These are phyloP conservation scores for Neotoxoptera formosana DNA, from an alignment of 1,140 invertebrate genomes.

Conservation along the genomic window DNA sequence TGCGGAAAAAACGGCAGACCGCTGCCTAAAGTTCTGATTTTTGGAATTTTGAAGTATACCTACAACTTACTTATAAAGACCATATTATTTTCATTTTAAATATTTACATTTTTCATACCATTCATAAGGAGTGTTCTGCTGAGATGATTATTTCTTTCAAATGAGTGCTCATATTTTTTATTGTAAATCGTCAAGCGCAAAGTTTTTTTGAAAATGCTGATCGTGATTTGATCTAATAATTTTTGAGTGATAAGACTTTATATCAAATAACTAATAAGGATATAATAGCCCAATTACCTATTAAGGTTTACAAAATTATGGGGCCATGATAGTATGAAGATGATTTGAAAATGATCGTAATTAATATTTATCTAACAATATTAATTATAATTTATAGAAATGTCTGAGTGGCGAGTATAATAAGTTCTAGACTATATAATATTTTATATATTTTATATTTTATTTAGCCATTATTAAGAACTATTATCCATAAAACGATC, in stretches of 20 bases:
- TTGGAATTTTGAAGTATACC: no score
- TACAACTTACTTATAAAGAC: no score
- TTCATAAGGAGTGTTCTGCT: no score
- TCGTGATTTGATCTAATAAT: neutral
- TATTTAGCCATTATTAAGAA: neutral
- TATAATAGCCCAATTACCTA: neutral
- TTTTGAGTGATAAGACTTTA: neutral
- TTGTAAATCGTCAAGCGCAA: neutral
- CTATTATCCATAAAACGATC: neutral
- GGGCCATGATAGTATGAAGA: neutral
- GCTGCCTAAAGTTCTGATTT: no score
- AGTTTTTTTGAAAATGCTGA: neutral
- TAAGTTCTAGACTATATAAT: neutral
- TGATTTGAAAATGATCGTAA: neutral
- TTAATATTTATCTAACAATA: neutral
- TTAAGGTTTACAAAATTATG: neutral
- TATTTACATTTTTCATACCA: neutral
- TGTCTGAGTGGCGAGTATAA: no score
- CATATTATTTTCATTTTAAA: neutral
- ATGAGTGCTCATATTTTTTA: neutral
- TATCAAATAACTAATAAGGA: neutral
- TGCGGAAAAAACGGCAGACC: no score
- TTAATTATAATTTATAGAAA: neutral
- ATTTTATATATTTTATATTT: neutral
- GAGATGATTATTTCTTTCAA: neutral